Percentiles rank a stretch among this genome's conserved stretches.
These are phyloP conservation scores for Theretra japonica DNA, from an alignment of 2,888 invertebrate species.

Conservation along the genomic window DNA sequence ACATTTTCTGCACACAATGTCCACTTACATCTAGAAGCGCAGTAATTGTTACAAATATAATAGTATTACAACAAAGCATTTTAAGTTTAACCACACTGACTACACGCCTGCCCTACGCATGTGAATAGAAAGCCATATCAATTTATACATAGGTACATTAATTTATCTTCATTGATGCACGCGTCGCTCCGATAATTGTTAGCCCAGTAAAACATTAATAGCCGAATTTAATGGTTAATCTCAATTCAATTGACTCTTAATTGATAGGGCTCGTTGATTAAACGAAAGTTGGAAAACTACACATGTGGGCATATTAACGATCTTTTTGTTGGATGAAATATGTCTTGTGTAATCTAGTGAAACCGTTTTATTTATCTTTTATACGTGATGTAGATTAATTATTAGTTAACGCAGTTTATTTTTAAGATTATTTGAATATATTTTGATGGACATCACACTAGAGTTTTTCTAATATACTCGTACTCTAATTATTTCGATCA, in stretches of 20 bases:
- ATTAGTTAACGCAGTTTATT: not conserved
- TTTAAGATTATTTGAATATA: too few species aligned
- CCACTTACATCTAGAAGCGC: not conserved
- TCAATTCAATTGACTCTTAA: constrained; percentile 42
- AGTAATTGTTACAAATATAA: not conserved
- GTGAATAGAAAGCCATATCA: constrained; percentile 43
- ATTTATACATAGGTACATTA: constrained; percentile 36
- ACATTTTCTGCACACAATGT: not conserved
- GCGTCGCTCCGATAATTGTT: constrained; percentile 38
- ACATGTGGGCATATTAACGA: constrained; percentile 15
- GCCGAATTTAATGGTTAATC: constrained; percentile 46
- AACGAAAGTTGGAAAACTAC: constrained; percentile 24
- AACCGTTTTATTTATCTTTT: not conserved
- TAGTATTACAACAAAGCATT: not conserved
- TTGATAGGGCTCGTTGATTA: constrained; percentile 33
- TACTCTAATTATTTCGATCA: too few species aligned
- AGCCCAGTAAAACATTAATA: constrained; percentile 47
- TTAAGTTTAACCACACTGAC: not conserved
- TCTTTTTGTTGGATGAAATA: not conserved
- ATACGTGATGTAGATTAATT: not conserved
- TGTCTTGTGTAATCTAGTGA: not conserved
- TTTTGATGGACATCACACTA: too few species aligned
- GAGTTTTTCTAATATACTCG: too few species aligned
- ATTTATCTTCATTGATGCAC: constrained; percentile 25
- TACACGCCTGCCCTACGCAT: constrained; percentile 8